These are phyloP conservation scores for Phrynocephalus forsythii DNA, from an alignment of 2,797 vertebrate genomes.

Conservation along the genomic window DNA sequence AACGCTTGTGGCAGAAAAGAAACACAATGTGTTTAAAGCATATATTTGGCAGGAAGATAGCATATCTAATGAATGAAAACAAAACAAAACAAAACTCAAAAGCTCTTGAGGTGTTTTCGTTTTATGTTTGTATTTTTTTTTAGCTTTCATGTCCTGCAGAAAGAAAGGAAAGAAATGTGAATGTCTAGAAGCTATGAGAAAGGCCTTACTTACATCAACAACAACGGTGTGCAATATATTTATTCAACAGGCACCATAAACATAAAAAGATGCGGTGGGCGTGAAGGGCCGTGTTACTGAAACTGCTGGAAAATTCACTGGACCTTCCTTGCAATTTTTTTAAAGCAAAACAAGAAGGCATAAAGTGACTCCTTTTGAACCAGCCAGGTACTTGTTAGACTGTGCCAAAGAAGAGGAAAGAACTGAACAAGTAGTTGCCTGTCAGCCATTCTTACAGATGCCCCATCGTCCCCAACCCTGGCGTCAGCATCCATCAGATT, in stretches of 20 bases:
- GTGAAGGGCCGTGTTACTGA: conserved; percentile 49
- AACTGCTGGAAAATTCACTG: conserved; percentile 65
- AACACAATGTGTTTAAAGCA: conserved; percentile 65
- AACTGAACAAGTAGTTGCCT: conserved; percentile 64
- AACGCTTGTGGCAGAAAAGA: conserved; percentile 60
- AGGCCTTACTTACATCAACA: conserved; percentile 72
- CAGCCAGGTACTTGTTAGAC: conserved; percentile 68
- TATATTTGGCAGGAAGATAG: conserved; percentile 73
- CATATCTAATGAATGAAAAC: conserved; percentile 66
- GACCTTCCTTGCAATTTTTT: conserved; percentile 63
- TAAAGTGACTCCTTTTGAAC: conserved; percentile 77
- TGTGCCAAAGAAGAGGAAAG: conserved; percentile 72
- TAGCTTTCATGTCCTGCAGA: conserved; percentile 81
- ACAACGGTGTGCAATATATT: conserved; percentile 71
- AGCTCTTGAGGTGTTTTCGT: conserved; percentile 69
- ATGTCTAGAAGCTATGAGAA: conserved; percentile 72
- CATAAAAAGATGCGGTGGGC: conserved; percentile 42
- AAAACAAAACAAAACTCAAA: conserved; percentile 64
- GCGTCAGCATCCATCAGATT: conserved; percentile 51
- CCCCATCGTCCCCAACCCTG: conserved; percentile 19
- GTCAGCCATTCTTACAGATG: conserved; percentile 59
- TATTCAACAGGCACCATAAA: conserved; percentile 69
- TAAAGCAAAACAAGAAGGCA: conserved; percentile 80
- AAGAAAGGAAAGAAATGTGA: conserved; percentile 78
- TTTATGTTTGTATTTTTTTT: conserved; percentile 54